phyloP scores from a whole-genome alignment of 2,797 vertebrate genomes.

The Ctenosaura bakeri region DNA sequence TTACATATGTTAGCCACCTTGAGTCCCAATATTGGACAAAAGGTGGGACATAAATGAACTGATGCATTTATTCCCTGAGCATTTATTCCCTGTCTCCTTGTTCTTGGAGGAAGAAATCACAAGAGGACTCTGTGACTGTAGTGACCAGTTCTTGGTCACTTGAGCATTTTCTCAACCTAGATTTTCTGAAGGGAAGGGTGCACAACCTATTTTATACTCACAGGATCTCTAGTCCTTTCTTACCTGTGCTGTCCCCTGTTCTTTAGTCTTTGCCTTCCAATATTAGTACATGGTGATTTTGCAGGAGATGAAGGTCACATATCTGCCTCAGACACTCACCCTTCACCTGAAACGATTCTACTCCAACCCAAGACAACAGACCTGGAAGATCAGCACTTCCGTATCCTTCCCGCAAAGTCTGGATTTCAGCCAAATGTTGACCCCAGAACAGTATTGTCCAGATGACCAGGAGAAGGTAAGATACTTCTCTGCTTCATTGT shows the following conservation, averaged over 20 bases:
- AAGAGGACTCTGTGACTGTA: not conserved
- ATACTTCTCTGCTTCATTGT: not conserved
- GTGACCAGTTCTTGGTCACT: not conserved
- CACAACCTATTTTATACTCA: not conserved
- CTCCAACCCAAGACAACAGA: conserved; percentile 8
- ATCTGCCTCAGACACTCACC: conserved; percentile 77
- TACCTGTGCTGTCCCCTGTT: not conserved
- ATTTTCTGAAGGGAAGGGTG: not conserved
- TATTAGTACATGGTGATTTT: conserved; percentile 45
- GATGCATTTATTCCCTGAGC: not conserved
- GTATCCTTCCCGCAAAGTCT: conserved; percentile 77
- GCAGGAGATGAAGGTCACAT: conserved; percentile 72
- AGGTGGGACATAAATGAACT: too few relatives aligned
- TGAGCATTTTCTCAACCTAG: not conserved
- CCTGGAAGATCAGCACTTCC: conserved; percentile 71
- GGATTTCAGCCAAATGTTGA: conserved; percentile 74
- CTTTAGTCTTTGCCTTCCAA: not conserved
- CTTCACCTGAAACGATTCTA: conserved; percentile 80
- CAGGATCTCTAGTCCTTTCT: not conserved
- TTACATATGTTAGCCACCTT: too few relatives aligned
- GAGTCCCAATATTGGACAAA: too few relatives aligned
- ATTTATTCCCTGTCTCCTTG: not conserved
- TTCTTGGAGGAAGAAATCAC: not conserved
- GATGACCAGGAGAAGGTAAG: conserved; percentile 70
- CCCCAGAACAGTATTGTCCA: conserved; percentile 53